Evolutionary conservation across 2,888 invertebrate genomes (phyloP).

Genomic region (Aporophyla nigra): DNA sequence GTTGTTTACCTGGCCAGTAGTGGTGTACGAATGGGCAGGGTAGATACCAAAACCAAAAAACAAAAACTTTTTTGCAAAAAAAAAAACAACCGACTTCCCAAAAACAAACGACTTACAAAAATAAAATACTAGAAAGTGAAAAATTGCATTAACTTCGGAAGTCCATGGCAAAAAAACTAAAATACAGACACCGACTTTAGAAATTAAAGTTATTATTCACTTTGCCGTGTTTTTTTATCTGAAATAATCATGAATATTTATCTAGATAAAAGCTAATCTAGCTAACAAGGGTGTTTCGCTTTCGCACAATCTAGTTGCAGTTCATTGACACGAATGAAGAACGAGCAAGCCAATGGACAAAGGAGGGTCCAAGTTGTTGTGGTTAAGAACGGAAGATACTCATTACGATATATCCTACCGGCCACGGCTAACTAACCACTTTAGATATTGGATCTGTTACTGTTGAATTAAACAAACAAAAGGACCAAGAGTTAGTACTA

Average conservation of each 20-base stretch:
- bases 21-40: no score
- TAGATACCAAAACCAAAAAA: no score
- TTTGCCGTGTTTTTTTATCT: not conserved
- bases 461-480: constrained; percentile 42
- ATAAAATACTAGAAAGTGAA: no score
- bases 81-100: no score
- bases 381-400: constrained; percentile 79
- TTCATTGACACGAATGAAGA: constrained; percentile 77
- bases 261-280: constrained; percentile 16
- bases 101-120: no score
- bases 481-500: constrained; percentile 6
- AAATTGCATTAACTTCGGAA: no score
- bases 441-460: constrained; percentile 51
- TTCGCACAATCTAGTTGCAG: constrained; percentile 65
- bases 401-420: constrained; percentile 77
- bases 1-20: no score
- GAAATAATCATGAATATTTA: constrained; percentile 26
- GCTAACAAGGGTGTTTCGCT: constrained; percentile 40
- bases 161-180: no score
- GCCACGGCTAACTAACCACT: constrained; percentile 61
- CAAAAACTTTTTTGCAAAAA: no score
- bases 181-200: no score
- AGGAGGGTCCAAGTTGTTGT: constrained; percentile 73
- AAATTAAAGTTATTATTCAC: no score
- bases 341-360: constrained; percentile 70